A percentile compares a stretch with the other conserved stretches of the same genome.
Evolutionary conservation across 2,113 vertebrate genomes (phyloP).

Genomic region (Zosterops hypoxanthus): DNA sequence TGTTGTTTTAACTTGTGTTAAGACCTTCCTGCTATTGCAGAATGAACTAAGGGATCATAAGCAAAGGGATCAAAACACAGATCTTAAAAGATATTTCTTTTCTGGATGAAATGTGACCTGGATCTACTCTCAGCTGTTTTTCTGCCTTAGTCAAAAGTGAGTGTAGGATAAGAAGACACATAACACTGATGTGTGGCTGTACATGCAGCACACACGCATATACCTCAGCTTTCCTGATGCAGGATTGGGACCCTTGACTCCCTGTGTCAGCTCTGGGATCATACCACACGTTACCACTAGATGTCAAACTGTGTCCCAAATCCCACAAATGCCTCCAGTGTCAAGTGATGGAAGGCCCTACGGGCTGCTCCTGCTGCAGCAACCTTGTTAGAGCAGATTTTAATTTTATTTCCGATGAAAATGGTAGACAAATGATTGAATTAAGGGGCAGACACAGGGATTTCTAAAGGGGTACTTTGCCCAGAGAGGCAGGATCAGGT

Average conservation of each 20-base stretch:
- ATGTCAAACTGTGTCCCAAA: constrained; percentile 62
- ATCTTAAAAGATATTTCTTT: background rate
- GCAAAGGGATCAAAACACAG: background rate
- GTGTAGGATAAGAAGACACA: background rate
- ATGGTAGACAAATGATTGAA: background rate
- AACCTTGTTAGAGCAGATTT: background rate
- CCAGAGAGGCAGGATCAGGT: background rate
- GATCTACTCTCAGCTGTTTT: background rate
- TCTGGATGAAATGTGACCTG: background rate
- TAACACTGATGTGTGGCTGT: background rate
- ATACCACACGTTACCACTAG: constrained; percentile 57
- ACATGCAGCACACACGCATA: fast-evolving
- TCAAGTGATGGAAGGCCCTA: background rate
- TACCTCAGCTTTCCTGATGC: background rate
- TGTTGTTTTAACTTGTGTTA: background rate
- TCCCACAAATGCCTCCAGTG: background rate
- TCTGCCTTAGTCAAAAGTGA: background rate
- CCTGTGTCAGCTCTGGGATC: background rate
- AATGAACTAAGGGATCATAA: background rate
- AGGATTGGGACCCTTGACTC: background rate
- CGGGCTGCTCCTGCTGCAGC: background rate
- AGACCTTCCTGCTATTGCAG: background rate
- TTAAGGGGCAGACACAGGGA: background rate
- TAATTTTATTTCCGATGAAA: background rate
- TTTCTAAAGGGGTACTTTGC: background rate